Conservation (phyloP, 2,888 invertebrate genomes). For the Ormyrus thymus region DNA sequence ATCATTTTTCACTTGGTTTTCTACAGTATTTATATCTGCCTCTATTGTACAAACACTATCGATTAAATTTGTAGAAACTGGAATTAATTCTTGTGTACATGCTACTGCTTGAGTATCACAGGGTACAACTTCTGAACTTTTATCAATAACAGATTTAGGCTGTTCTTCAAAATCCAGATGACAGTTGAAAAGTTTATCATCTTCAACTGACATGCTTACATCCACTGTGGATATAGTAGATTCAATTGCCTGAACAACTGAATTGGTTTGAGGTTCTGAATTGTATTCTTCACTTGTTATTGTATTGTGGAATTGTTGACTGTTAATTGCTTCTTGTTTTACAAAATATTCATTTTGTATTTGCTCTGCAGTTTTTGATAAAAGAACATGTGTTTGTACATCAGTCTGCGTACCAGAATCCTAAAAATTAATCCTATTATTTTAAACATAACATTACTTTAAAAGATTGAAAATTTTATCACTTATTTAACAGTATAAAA, state of each 20-base stretch:
- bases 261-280: conserved; percentile 54
- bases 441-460: conserved; percentile 27
- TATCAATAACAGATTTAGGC: conserved; percentile 37
- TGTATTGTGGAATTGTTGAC: conserved; percentile 55
- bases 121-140: conserved; percentile 44
- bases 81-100: conserved; percentile 56
- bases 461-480: background rate
- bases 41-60: conserved; percentile 50
- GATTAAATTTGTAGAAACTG: conserved; percentile 56
- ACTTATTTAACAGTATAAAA: too few species aligned
- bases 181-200: conserved; percentile 63
- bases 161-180: conserved; percentile 62
- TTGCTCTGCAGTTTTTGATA: conserved; percentile 62
- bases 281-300: conserved; percentile 63
- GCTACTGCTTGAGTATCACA: conserved; percentile 50
- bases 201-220: conserved; percentile 55
- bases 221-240: conserved; percentile 36
- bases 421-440: conserved; percentile 58
- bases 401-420: conserved; percentile 71
- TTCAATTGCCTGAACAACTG: conserved; percentile 51
- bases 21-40: conserved; percentile 30
- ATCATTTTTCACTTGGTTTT: conserved; percentile 45
- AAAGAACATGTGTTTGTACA: conserved; percentile 62
- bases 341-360: conserved; percentile 66
- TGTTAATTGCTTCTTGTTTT: conserved; percentile 66